Conservation (phyloP, 2,113 vertebrate species). For the Tragelaphus scriptus region DNA sequence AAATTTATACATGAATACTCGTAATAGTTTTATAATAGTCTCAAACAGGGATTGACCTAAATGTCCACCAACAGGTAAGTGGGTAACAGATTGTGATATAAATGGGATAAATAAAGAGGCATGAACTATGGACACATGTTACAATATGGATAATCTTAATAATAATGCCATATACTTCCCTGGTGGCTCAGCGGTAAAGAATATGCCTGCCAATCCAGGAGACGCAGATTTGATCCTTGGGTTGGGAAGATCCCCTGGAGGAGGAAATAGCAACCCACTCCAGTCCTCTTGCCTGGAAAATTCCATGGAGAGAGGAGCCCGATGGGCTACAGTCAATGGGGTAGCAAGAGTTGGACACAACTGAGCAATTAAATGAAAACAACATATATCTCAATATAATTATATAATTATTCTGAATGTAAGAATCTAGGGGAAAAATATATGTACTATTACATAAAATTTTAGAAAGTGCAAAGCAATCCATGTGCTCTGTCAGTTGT, state of each 20-base stretch:
- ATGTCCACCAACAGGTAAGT: background rate
- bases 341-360: background rate
- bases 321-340: background rate
- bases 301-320: background rate
- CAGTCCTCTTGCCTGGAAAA: background rate
- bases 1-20: background rate
- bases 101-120: background rate
- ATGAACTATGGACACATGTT: background rate
- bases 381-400: background rate
- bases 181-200: background rate
- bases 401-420: background rate
- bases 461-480: background rate
- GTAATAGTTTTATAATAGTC: background rate
- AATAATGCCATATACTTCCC: background rate
- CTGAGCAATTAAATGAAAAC: background rate
- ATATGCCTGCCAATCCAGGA: background rate
- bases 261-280: background rate
- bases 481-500: background rate
- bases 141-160: background rate
- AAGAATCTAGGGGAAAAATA: background rate
- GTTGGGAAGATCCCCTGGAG: background rate
- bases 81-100: background rate
- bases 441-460: background rate
- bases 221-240: background rate
- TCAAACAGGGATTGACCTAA: background rate